Evolutionary conservation across 2,113 vertebrate genomes (phyloP).

Genomic region (Nematolebias whitei): DNA sequence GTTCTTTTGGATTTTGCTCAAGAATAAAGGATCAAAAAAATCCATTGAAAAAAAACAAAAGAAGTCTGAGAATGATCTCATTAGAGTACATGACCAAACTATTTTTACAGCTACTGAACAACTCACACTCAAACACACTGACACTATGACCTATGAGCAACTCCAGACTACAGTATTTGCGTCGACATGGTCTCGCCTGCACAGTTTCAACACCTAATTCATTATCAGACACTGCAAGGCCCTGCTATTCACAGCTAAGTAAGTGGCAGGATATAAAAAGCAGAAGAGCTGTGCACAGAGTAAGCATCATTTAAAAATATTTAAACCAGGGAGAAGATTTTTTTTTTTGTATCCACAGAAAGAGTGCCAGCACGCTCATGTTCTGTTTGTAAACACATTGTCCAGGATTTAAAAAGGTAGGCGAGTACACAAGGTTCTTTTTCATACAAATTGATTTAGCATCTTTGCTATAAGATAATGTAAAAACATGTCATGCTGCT

Average conservation of each 20-base stretch:
- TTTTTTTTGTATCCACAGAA: constrained; percentile 11
- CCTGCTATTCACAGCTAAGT: constrained; percentile 65
- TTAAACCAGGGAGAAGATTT: constrained; percentile 34
- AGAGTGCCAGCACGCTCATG: background rate
- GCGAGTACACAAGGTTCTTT: background rate
- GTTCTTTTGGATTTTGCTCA: background rate
- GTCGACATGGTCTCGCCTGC: constrained; percentile 70
- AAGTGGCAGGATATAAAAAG: constrained; percentile 80
- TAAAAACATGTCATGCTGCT: background rate
- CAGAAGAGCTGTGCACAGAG: constrained; percentile 42
- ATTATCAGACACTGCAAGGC: constrained; percentile 76
- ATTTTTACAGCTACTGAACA: constrained; percentile 65
- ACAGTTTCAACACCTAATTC: constrained; percentile 81
- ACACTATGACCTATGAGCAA: constrained; percentile 68
- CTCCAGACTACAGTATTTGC: constrained; percentile 52
- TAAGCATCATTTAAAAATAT: constrained; percentile 56
- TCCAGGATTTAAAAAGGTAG: background rate
- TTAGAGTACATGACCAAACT: constrained; percentile 65
- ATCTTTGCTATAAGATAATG: background rate
- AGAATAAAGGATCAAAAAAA: background rate
- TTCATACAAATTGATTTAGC: background rate
- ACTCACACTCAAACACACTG: constrained; percentile 54
- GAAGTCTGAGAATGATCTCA: constrained; percentile 51
- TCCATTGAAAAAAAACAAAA: constrained; percentile 44
- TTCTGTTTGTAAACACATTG: background rate